A percentile compares a stretch with the other conserved stretches of the same genome.
Evolutionary conservation across 1,140 invertebrate genomes (phyloP).

Genomic region (Bombyx mandarina): DNA sequence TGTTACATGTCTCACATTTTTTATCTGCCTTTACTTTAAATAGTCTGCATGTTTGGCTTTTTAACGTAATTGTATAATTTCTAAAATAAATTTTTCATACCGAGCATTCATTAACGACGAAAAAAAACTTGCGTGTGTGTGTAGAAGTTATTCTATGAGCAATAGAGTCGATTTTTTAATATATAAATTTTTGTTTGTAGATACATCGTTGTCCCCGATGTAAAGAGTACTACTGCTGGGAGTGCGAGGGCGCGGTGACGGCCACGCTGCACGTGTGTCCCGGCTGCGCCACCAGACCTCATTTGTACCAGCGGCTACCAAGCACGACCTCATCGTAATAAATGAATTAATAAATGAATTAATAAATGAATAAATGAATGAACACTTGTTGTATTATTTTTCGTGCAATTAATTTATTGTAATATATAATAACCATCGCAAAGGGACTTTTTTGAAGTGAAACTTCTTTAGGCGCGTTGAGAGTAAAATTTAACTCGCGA

Average conservation of each 20-base stretch:
- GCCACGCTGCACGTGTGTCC: slow-evolving; percentile 95
- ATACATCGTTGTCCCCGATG: slow-evolving; percentile 88
- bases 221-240: slow-evolving; percentile 86
- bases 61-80: too few species aligned
- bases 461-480: too few species aligned
- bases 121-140: too few species aligned
- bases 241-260: slow-evolving; percentile 96
- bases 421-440: not conserved
- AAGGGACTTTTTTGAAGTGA: too few species aligned
- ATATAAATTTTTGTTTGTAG: slow-evolving; percentile 42
- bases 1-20: slow-evolving; percentile 13
- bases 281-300: slow-evolving; percentile 81
- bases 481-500: too few species aligned
- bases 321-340: slow-evolving; percentile 18
- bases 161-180: too few species aligned
- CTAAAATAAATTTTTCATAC: too few species aligned
- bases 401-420: not conserved
- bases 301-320: slow-evolving; percentile 50
- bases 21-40: too few species aligned
- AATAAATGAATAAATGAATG: not conserved
- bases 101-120: too few species aligned
- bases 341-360: slow-evolving; percentile 6
- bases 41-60: too few species aligned
- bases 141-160: too few species aligned
- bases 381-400: slow-evolving; percentile 1